These are phyloP conservation scores for Hypocryptadius cinnamomeus DNA, from an alignment of 2,113 vertebrate genomes.

Conservation along the genomic window DNA sequence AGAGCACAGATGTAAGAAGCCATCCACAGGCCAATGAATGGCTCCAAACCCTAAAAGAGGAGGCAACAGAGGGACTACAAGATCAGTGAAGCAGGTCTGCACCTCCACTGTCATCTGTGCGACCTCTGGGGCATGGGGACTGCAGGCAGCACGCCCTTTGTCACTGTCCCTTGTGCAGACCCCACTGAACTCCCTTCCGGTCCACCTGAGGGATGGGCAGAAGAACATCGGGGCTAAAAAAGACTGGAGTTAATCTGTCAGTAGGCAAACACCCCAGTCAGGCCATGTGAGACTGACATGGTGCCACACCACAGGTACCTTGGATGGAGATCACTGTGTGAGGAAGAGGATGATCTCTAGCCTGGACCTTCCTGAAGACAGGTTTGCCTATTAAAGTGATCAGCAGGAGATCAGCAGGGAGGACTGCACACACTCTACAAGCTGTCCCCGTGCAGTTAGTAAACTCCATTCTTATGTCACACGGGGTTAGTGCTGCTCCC, in stretches of 20 bases:
- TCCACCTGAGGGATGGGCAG: background rate
- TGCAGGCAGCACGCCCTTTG: background rate
- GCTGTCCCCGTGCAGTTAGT: constrained; percentile 25
- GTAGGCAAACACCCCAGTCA: background rate
- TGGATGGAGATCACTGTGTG: constrained; percentile 77
- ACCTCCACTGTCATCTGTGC: background rate
- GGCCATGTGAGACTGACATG: rapidly evolving
- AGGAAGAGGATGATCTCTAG: constrained; percentile 78
- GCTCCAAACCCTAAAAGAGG: background rate
- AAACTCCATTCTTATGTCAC: background rate
- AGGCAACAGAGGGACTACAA: background rate
- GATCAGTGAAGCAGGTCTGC: background rate
- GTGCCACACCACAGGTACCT: constrained; percentile 64
- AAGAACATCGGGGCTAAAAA: background rate
- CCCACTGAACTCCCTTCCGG: background rate
- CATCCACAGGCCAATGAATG: background rate
- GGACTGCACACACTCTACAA: background rate
- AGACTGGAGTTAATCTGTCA: background rate
- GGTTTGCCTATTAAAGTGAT: constrained; percentile 75
- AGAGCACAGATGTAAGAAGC: background rate
- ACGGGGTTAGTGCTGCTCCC: background rate
- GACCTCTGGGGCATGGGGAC: background rate
- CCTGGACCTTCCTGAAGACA: constrained; percentile 84
- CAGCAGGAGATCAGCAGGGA: constrained; percentile 56
- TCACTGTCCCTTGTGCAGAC: background rate